Evolutionary conservation across 1,140 invertebrate genomes (phyloP), one percentile per base, ranked within the genome.

Genomic region (Rhyacophila brunnea): DNA sequence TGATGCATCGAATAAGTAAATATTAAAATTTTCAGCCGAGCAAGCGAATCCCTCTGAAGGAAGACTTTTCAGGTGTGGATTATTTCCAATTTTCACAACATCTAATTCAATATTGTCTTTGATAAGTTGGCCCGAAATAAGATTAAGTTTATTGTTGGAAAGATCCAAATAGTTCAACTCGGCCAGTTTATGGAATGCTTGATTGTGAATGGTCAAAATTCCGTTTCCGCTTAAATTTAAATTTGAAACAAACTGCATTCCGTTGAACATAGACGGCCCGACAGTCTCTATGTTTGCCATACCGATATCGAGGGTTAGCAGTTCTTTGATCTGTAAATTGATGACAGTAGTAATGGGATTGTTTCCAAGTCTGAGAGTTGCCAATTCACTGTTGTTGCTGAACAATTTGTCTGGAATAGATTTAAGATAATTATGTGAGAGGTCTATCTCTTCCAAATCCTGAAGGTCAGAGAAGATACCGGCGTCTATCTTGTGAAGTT

Each of bases 1-100:
- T 0, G 85, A 83, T 10, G 86, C 81, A 64, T 88, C 87, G 58
- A 88, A 81, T 15, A 81, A 78, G 67, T 85, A 87, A 45, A 87
- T 79, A 43, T 82, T 85, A 59, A 85, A 84, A 62, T 79, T 70
- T 53, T 80, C 79, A 23, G 76, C 77, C 35, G 78, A 78, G 62
- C 80, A 81, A 10, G 73, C 66, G 66, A 84, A 83, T 17, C 82
- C 81, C 61, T 82, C 77, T 4, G 79, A 74, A 1, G 85, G 85
- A 42, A 89, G 70, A 44, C 78, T 78, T 62, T 79, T 80, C 15
- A 89, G 68, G 7, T 76, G 72, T 2, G 83, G 82, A 64, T 89
- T 89, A 50, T 87, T 80, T 36, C 80, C 85, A 65, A 89, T 79
- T 49, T 84, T 75, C 43, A 89, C 75, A 54, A 85, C 80, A 66